Conservation (phyloP, 64 coral and sea anemone genomes). For the Dendronephthya gigantea region DNA sequence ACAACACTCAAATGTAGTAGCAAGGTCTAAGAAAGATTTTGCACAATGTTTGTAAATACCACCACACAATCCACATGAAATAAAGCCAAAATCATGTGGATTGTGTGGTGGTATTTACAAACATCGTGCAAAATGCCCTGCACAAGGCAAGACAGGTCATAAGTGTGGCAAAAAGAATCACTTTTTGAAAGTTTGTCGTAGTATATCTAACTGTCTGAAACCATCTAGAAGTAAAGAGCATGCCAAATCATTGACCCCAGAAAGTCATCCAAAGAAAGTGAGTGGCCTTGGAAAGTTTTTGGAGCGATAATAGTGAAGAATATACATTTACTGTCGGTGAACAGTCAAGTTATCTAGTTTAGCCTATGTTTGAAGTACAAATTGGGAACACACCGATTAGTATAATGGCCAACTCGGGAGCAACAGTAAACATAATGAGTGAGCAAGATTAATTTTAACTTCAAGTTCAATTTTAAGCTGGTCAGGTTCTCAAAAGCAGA, state of each 20-base stretch:
- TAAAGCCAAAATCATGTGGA: neutral
- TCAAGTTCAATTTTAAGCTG: slow-evolving; percentile 35
- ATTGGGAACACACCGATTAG: slow-evolving; percentile 9
- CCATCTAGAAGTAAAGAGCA: slow-evolving; percentile 19
- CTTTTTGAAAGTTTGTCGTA: neutral
- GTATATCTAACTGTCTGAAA: neutral
- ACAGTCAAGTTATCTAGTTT: neutral
- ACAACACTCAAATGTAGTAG: slow-evolving; percentile 27
- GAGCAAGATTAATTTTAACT: slow-evolving; percentile 41
- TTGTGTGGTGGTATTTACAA: neutral
- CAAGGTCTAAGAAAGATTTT: slow-evolving; percentile 17
- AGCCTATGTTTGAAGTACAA: slow-evolving; percentile 23
- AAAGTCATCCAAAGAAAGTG: neutral
- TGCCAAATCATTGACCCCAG: slow-evolving; percentile 13
- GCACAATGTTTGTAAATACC: too few species aligned
- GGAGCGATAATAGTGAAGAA: neutral
- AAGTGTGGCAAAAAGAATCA: neutral
- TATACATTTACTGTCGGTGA: neutral
- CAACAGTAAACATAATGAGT: slow-evolving; percentile 50
- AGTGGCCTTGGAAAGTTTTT: neutral
- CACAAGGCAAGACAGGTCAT: neutral
- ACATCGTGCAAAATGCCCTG: neutral
- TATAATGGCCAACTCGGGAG: slow-evolving; percentile 41
- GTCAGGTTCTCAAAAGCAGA: slow-evolving; percentile 23
- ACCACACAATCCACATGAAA: too few species aligned